phyloP scores from a whole-genome alignment of 2,888 invertebrate genomes.

The Scrobipalpa costella region DNA sequence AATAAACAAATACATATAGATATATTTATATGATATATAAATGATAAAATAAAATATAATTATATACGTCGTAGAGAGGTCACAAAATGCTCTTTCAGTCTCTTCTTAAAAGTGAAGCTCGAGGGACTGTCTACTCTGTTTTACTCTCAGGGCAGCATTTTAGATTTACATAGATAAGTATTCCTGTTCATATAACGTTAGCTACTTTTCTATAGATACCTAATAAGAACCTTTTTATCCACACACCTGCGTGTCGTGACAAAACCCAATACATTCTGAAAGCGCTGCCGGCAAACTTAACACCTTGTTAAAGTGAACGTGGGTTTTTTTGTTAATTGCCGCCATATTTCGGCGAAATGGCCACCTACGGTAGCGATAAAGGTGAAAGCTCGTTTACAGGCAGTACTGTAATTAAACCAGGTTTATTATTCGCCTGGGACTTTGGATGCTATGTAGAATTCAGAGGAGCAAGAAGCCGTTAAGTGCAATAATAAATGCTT shows the following conservation, averaged over 20 bases:
- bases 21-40: no score
- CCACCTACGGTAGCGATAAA: slow-evolving; percentile 70
- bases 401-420: slow-evolving; percentile 66
- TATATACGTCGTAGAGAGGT: no score
- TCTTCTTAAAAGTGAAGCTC: no score
- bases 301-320: slow-evolving; percentile 72
- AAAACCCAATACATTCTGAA: slow-evolving; percentile 62
- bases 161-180: no score
- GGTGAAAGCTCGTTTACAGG: slow-evolving; percentile 62
- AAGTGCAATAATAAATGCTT: neutral
- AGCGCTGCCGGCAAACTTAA: slow-evolving; percentile 67
- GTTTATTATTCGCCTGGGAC: slow-evolving; percentile 61
- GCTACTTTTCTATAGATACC: no score
- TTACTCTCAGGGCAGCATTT: no score
- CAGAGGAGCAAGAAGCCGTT: no score
- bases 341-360: slow-evolving; percentile 73
- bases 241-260: slow-evolving; percentile 50
- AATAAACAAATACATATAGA: no score
- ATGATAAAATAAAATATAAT: no score
- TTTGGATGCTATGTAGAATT: slow-evolving; percentile 37
- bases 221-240: neutral
- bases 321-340: slow-evolving; percentile 76
- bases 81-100: no score
- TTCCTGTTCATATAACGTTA: no score
- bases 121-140: no score